Base-by-base conservation (phyloP, 2,113 vertebrate species). In the Cottus gobio region DNA sequence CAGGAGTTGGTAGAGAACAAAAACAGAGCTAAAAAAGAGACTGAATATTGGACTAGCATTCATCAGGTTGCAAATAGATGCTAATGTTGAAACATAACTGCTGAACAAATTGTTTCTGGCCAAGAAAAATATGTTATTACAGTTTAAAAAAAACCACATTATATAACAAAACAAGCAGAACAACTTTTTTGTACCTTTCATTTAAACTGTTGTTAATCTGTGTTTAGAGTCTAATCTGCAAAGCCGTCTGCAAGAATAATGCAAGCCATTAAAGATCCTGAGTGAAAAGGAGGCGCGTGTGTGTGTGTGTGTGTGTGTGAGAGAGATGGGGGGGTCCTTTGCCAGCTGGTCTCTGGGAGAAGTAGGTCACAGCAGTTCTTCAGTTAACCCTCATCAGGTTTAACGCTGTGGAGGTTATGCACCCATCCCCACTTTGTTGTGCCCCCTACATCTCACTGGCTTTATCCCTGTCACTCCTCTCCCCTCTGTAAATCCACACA, bases 321-420 rank as follows among this genome's bases (percentile, higher is more conserved):
- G n/a, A n/a, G n/a, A n/a, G 22, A 42, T 20, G 37, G 12, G 26
- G 70, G 52, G 30, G 30, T 56, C 26, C 16, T 12, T 34, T 44
- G 85, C 87, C 91, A 93, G 91, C 88, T 92, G 93, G 89, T 79
- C 79, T 79, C 80, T 82, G 75, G 34, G 56, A 79, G 83, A 94
- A 93, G 79, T 93, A 92, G 93, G 92, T 93, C 93, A 92, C 39
- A 70, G 80, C 62, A 66, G 84, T 78, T 89, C 66, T 85, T 80
- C 79, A 69, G 83, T 86, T 86, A 86, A 89, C 86, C 77, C 87
- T 67, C 31, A 57, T 69, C 88, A 91, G 89, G 86, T 91, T 90
- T 85, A 92, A 84, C 57, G 1, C 70, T 76, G 34, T 60, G 9
- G 69, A 84, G 89, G 84, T 79, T 82, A 86, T 24, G 30, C 62